Conservation (phyloP, 2,797 vertebrate species). For the Cynopterus sphinx region DNA sequence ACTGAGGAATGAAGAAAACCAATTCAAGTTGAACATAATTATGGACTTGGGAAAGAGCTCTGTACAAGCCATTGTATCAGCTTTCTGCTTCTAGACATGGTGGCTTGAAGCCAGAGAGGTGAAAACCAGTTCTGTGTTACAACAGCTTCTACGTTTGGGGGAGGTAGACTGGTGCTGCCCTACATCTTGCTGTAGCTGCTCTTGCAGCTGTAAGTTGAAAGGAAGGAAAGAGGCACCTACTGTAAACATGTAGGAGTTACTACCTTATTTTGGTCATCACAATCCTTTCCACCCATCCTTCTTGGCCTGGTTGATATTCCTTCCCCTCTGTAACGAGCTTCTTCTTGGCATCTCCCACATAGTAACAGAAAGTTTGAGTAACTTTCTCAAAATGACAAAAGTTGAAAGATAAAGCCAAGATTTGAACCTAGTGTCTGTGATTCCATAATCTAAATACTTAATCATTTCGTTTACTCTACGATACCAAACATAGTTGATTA, state of each 20-base stretch:
- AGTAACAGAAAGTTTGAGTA: background rate
- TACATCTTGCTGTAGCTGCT: background rate
- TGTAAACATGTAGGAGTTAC: background rate
- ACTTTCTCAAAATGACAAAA: background rate
- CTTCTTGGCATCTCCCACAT: background rate
- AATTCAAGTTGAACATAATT: background rate
- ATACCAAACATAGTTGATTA: background rate
- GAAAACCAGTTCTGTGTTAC: background rate
- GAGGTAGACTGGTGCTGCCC: background rate
- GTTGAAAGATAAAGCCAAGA: background rate
- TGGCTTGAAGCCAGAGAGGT: background rate
- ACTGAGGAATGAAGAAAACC: background rate
- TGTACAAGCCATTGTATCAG: accelerated
- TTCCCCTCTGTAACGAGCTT: background rate
- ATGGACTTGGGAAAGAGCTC: background rate
- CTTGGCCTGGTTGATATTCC: background rate
- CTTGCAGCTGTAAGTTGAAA: background rate
- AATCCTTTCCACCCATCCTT: background rate
- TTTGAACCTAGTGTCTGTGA: background rate
- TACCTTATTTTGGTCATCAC: background rate
- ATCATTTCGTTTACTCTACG: background rate
- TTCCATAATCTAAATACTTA: background rate
- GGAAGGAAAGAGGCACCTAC: background rate
- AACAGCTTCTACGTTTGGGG: accelerated
- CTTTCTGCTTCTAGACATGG: background rate